Conservation (phyloP, 2,113 vertebrate species). For the Caloenas nicobarica region DNA sequence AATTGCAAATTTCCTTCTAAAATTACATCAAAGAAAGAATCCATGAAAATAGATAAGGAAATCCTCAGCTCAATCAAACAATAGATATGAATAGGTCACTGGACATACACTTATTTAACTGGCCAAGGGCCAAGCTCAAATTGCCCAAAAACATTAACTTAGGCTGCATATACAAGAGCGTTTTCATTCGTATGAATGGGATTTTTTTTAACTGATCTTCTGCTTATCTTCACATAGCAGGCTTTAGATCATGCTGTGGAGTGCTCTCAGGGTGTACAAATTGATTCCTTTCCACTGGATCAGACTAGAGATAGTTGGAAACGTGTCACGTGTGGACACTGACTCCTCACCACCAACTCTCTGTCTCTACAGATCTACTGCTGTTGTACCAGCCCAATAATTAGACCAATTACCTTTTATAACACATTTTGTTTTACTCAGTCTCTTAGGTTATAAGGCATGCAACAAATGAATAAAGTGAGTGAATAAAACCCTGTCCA, state of each 20-base stretch:
- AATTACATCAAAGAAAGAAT: not conserved
- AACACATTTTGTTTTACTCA: not conserved
- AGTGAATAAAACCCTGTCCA: not conserved
- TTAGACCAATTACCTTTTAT: not conserved
- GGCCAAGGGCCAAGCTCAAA: not conserved
- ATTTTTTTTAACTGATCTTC: not conserved
- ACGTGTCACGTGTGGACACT: not conserved
- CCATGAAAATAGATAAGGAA: not conserved
- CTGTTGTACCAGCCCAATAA: not conserved
- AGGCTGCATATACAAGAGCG: not conserved
- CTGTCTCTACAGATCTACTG: not conserved
- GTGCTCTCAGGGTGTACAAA: not conserved
- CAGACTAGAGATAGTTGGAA: not conserved
- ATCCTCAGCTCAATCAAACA: not conserved
- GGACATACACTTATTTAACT: not conserved
- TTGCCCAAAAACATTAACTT: not conserved
- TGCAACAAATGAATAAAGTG: no score
- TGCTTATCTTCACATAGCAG: not conserved
- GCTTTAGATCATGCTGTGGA: not conserved
- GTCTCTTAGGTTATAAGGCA: not conserved
- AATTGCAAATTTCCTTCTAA: not conserved
- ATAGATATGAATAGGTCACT: not conserved
- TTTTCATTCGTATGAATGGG: not conserved
- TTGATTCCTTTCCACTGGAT: not conserved
- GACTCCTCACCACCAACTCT: not conserved